Conservation (phyloP, 2,888 invertebrate genomes). For the Nezara viridula region DNA sequence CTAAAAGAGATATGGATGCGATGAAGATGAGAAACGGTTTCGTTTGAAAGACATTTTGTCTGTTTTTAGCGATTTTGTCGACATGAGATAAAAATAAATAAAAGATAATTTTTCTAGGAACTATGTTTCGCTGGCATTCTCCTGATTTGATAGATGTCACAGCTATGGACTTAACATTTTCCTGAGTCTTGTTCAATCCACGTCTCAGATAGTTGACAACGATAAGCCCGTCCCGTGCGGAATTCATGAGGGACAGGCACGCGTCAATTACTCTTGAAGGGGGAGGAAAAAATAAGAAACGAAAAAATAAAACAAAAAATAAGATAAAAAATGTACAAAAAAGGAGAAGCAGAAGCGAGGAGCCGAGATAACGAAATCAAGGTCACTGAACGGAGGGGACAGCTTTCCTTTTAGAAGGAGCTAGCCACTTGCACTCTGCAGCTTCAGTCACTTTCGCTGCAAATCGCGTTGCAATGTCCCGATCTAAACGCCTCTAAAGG, state of each 20-base stretch:
- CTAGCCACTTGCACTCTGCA: conserved; percentile 25
- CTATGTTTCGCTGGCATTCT: not conserved
- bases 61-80: too few relatives aligned
- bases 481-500: not conserved
- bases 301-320: not conserved
- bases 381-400: conserved; percentile 16
- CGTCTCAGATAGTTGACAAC: conserved; percentile 31
- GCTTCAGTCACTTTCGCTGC: not conserved
- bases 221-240: not conserved
- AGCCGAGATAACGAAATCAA: conserved; percentile 35
- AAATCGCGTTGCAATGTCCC: not conserved
- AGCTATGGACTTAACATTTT: not conserved
- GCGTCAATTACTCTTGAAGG: conserved; percentile 43
- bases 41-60: too few relatives aligned
- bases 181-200: conserved; percentile 19
- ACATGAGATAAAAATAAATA: not conserved
- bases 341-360: conserved; percentile 1
- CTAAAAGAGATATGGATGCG: too few relatives aligned
- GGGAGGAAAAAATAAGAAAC: not conserved
- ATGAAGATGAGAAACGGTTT: too few relatives aligned
- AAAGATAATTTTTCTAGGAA: not conserved
- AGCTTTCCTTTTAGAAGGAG: conserved; percentile 40
- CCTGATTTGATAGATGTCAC: not conserved
- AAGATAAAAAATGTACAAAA: not conserved
- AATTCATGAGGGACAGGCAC: conserved; percentile 44